Percentiles rank a stretch among this genome's conserved stretches.
These are phyloP conservation scores for Carcinoscorpius rotundicauda DNA, from an alignment of 1,140 invertebrate species.

Conservation along the genomic window DNA sequence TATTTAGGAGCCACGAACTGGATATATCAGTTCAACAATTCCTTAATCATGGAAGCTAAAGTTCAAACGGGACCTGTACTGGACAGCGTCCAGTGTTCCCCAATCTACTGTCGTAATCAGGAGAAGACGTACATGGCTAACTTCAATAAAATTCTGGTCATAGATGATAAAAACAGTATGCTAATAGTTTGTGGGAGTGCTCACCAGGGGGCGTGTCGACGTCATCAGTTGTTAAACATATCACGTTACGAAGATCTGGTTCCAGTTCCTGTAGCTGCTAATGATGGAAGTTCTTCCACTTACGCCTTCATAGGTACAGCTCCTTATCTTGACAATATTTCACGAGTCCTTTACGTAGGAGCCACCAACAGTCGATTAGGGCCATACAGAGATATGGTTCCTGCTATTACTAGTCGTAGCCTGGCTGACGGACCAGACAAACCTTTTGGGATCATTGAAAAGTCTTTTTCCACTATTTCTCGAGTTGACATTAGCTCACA, in stretches of 20 bases:
- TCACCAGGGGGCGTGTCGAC: constrained; percentile 72
- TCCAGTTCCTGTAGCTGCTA: constrained; percentile 71
- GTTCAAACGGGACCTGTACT: constrained; percentile 58
- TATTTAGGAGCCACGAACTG: constrained; percentile 73
- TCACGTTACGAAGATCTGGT: constrained; percentile 58
- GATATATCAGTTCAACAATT: constrained; percentile 62
- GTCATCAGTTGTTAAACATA: constrained; percentile 71
- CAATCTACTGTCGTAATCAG: constrained; percentile 53
- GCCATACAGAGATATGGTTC: constrained; percentile 81
- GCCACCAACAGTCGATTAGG: constrained; percentile 87
- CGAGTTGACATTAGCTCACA: constrained; percentile 81
- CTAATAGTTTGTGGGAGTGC: constrained; percentile 81
- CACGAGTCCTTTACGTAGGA: constrained; percentile 76
- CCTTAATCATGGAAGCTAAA: constrained; percentile 51
- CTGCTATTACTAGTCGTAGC: constrained; percentile 75
- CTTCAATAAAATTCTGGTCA: constrained; percentile 80
- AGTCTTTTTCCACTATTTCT: constrained; percentile 42
- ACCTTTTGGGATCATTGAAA: constrained; percentile 55
- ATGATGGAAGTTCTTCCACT: constrained; percentile 78
- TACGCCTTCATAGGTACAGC: constrained; percentile 89
- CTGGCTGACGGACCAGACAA: constrained; percentile 58
- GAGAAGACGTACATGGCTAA: constrained; percentile 56
- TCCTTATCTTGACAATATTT: constrained; percentile 53
- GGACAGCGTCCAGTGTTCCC: constrained; percentile 76
- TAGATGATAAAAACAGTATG: constrained; percentile 63